phyloP scores from a whole-genome alignment of 2,113 vertebrate species.

The Loxodonta africana region DNA sequence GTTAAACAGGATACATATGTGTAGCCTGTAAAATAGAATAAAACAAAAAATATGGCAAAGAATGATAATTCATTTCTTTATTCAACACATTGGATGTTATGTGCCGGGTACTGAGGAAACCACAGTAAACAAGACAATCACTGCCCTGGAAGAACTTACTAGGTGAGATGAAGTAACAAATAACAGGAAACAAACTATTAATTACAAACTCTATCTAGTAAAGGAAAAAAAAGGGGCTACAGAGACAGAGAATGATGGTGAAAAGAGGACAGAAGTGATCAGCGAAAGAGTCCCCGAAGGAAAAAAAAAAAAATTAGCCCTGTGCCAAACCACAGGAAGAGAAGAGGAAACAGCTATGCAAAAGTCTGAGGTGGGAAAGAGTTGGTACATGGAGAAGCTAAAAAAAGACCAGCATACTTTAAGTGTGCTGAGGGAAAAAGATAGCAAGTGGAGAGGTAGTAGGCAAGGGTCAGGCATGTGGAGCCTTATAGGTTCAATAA shows the following conservation, averaged over 20 bases:
- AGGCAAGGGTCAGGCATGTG: not conserved
- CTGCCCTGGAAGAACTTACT: not conserved
- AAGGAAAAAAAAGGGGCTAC: not conserved
- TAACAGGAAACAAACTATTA: not conserved
- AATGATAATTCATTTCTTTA: not conserved
- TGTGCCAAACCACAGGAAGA: conserved; percentile 10
- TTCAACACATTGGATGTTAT: not conserved
- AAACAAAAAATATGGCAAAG: not conserved
- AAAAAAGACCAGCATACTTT: not conserved
- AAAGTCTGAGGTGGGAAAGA: not conserved
- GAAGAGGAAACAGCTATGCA: not conserved
- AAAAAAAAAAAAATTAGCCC: not conserved
- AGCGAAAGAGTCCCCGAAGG: not conserved
- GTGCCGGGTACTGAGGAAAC: not conserved
- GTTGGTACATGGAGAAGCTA: not conserved
- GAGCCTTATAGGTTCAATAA: not conserved
- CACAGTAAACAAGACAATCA: not conserved
- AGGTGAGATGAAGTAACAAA: not conserved
- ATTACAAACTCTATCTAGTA: not conserved
- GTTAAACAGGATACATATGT: not conserved
- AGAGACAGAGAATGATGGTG: not conserved
- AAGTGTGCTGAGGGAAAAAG: not conserved
- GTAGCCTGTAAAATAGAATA: not conserved
- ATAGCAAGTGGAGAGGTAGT: not conserved
- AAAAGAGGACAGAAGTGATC: not conserved